Evolutionary conservation across 1,140 invertebrate species (phyloP).

Genomic region (Pachypsylla venusta): DNA sequence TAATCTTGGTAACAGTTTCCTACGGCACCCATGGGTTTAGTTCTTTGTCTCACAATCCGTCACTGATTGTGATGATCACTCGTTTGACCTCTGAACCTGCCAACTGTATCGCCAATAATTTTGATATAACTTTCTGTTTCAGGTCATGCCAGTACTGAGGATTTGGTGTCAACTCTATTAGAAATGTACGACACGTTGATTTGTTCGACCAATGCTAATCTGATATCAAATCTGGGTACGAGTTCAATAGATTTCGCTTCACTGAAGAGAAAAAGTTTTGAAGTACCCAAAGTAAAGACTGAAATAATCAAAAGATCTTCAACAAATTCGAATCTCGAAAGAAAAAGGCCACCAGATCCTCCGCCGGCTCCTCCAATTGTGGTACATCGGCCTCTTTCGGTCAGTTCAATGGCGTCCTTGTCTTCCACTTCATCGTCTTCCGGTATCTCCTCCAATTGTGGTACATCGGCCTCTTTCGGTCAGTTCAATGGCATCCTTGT

Average conservation of each 20-base stretch:
- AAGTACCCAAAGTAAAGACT: neutral
- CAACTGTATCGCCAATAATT: no score
- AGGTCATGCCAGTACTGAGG: neutral
- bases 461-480: neutral
- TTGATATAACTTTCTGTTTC: neutral
- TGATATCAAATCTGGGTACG: neutral
- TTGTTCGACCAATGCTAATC: neutral
- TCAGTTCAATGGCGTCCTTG: conserved; percentile 8
- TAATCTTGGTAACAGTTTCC: no score
- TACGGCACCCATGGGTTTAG: no score
- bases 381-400: neutral
- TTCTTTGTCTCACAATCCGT: no score
- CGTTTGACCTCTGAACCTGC: no score
- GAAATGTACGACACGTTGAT: conserved; percentile 3
- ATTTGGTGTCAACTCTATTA: neutral
- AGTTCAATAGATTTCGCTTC: neutral
- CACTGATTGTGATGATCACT: no score
- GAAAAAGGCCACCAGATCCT: neutral
- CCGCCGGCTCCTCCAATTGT: neutral
- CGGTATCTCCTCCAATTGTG: no score
- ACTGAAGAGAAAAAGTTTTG: neutral
- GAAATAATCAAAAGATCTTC: neutral
- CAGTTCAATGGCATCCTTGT: neutral
- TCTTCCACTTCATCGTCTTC: conserved; percentile 7
- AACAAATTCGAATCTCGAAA: neutral